phyloP scores from a whole-genome alignment of 2,797 vertebrate species.

The Chiroxiphia lanceolata region DNA sequence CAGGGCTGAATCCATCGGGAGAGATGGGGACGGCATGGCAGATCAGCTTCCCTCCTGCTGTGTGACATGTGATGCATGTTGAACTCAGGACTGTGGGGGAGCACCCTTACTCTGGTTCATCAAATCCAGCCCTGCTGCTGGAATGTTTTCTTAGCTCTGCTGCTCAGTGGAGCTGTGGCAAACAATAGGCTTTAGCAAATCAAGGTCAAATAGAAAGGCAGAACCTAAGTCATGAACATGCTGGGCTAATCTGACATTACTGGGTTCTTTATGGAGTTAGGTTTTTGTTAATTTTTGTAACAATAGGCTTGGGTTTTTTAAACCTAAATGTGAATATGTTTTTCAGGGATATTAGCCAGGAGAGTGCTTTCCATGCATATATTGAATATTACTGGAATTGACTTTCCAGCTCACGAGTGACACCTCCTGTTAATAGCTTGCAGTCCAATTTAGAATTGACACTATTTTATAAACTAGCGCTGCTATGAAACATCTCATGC shows the following conservation, averaged over 20 bases:
- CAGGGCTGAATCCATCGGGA: background rate
- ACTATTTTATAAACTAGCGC: background rate
- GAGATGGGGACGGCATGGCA: background rate
- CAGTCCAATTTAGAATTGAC: background rate
- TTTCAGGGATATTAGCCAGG: background rate
- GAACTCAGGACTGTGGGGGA: background rate
- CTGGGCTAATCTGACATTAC: background rate
- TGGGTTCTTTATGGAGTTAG: background rate
- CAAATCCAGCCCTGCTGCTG: background rate
- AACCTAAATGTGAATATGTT: background rate
- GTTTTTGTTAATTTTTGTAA: background rate
- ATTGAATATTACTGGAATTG: background rate
- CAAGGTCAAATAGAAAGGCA: background rate
- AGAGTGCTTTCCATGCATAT: background rate
- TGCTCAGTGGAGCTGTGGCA: background rate
- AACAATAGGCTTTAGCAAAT: background rate
- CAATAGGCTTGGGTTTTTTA: background rate
- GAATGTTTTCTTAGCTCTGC: background rate
- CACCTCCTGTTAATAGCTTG: background rate
- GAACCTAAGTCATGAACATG: background rate
- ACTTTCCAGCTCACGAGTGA: background rate
- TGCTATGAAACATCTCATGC: background rate
- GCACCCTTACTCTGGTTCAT: background rate
- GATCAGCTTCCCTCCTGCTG: conserved; percentile 9
- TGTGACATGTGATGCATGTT: background rate